phyloP scores from a whole-genome alignment of 1,140 invertebrate genomes.

The Cyclargus thomasi region DNA sequence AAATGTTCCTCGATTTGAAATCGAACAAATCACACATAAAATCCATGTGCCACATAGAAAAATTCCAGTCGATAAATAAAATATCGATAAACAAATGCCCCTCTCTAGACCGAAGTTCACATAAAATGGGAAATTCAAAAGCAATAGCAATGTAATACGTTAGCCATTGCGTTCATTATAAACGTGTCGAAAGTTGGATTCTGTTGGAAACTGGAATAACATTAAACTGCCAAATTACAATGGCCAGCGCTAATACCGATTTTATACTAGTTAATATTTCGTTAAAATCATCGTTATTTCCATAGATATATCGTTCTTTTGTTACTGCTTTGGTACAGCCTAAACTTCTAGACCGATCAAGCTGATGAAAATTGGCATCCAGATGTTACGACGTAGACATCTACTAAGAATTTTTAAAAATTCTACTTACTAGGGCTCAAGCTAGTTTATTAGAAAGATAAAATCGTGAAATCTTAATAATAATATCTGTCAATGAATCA shows the following conservation, averaged over 20 bases:
- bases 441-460: no score
- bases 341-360: no score
- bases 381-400: no score
- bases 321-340: no score
- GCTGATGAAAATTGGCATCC: no score
- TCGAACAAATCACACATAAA: no score
- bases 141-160: slow-evolving; percentile 14
- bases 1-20: no score
- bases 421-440: no score
- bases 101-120: not conserved
- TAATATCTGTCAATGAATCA: no score
- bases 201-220: slow-evolving; percentile 10
- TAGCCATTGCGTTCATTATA: not conserved
- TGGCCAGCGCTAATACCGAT: not conserved
- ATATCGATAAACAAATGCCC: not conserved
- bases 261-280: not conserved
- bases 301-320: not conserved
- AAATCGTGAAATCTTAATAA: no score
- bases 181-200: slow-evolving; percentile 11
- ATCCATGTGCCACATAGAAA: no score
- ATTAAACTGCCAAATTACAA: slow-evolving; percentile 12
- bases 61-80: not conserved
- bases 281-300: not conserved
- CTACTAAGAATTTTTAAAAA: no score
- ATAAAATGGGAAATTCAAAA: slow-evolving; percentile 12